Evolutionary conservation across 2,888 invertebrate genomes (phyloP).

Genomic region (Periphyllus acericola): DNA sequence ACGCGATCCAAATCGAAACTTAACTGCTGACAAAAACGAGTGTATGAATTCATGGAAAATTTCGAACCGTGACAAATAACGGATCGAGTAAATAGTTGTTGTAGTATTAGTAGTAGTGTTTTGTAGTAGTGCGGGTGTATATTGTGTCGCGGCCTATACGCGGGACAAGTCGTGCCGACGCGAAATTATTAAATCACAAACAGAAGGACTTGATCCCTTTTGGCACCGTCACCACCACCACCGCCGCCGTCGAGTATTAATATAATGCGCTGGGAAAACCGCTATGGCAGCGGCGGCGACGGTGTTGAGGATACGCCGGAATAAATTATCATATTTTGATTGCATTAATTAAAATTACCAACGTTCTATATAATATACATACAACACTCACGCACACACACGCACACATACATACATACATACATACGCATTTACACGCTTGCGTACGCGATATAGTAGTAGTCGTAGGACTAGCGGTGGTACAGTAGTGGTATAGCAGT

Average conservation of each 20-base stretch:
- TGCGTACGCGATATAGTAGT: not conserved
- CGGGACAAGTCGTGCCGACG: not conserved
- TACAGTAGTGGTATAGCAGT: no score
- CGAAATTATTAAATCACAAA: slow-evolving; percentile 25
- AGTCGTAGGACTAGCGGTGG: no score
- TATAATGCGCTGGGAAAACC: slow-evolving; percentile 42
- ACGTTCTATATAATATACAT: no score
- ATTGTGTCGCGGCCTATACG: not conserved
- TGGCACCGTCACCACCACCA: not conserved
- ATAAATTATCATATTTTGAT: slow-evolving; percentile 61
- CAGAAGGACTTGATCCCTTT: slow-evolving; percentile 52
- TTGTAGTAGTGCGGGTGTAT: not conserved
- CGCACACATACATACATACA: not conserved
- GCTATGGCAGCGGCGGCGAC: not conserved
- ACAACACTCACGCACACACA: not conserved
- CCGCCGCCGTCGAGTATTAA: slow-evolving; percentile 9
- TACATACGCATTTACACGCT: not conserved
- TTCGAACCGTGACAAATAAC: not conserved
- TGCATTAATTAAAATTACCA: slow-evolving; percentile 55
- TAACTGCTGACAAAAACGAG: no score
- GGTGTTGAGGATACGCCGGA: slow-evolving; percentile 26
- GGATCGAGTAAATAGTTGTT: not conserved
- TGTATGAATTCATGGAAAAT: no score
- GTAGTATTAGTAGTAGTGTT: not conserved
- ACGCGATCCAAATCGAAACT: no score